Conservation (phyloP, 2,888 invertebrate species). For the Iphiclides podalirius region DNA sequence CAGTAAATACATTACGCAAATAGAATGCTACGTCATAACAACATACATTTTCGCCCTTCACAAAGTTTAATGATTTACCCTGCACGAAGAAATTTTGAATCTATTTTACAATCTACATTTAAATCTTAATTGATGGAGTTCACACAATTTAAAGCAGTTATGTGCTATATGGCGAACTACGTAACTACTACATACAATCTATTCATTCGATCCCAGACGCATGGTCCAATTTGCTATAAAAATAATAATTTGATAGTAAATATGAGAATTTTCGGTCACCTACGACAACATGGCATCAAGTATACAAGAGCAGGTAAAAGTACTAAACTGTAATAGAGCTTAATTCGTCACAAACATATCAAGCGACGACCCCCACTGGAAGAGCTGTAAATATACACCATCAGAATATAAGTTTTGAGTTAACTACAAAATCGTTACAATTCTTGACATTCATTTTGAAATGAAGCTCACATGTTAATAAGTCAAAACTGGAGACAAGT, state of each 20-base stretch:
- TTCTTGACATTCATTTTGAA: too few species aligned
- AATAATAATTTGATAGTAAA: slow-evolving; percentile 15
- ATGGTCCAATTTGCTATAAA: slow-evolving; percentile 18
- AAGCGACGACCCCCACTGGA: too few species aligned
- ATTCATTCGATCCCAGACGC: slow-evolving; percentile 12
- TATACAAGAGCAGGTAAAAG: background rate
- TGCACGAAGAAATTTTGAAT: slow-evolving; percentile 73
- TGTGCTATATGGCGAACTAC: slow-evolving; percentile 33
- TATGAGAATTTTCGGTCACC: background rate
- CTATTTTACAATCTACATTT: slow-evolving; percentile 53
- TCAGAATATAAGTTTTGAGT: background rate
- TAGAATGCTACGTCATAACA: slow-evolving; percentile 47
- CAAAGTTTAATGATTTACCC: slow-evolving; percentile 55
- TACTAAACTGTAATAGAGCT: background rate
- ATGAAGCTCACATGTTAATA: too few species aligned
- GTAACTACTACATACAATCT: slow-evolving; percentile 28
- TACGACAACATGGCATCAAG: slow-evolving; percentile 12
- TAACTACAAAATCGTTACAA: too few species aligned
- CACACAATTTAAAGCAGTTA: slow-evolving; percentile 37
- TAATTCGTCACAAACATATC: background rate
- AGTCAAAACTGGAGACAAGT: too few species aligned
- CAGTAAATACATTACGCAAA: slow-evolving; percentile 48
- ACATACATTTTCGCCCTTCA: slow-evolving; percentile 42
- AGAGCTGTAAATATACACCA: too few species aligned
- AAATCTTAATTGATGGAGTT: slow-evolving; percentile 45